These are phyloP conservation scores for Halichoerus grypus DNA, from an alignment of 2,113 vertebrate genomes.

Conservation along the genomic window DNA sequence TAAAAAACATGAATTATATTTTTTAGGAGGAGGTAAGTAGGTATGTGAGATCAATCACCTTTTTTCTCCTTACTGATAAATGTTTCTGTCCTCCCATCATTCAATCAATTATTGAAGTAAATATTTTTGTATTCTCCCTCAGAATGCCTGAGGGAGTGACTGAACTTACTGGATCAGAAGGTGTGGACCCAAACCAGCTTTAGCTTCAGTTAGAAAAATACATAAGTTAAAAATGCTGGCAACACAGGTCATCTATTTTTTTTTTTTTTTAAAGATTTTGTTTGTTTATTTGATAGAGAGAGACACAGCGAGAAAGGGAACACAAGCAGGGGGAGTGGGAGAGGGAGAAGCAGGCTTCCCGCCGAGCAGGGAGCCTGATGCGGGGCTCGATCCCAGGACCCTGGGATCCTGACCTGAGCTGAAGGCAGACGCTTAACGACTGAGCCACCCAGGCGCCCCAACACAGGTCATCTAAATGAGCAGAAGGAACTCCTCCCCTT, in stretches of 20 bases:
- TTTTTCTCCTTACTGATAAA: background rate
- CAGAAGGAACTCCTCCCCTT: background rate
- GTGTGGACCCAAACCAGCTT: background rate
- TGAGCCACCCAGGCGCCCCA: background rate
- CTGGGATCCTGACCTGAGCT: too few relatives aligned
- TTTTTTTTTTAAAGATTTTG: too few relatives aligned
- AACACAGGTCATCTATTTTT: background rate
- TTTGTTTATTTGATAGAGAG: too few relatives aligned
- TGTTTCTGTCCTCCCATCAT: background rate
- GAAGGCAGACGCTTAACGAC: too few relatives aligned
- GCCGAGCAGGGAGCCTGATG: too few relatives aligned
- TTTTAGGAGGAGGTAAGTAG: background rate
- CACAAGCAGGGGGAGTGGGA: too few relatives aligned
- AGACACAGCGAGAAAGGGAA: too few relatives aligned
- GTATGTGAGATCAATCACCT: background rate
- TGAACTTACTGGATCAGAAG: background rate
- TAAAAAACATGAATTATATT: background rate
- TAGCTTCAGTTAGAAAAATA: conserved; percentile 24
- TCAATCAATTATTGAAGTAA: background rate
- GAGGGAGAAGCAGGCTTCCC: too few relatives aligned
- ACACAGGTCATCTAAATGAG: background rate
- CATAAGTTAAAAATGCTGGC: background rate
- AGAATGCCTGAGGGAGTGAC: background rate
- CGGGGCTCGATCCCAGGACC: too few relatives aligned
- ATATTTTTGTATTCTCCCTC: background rate